phyloP scores from a whole-genome alignment of 2,888 invertebrate genomes.

The Noctua comes region DNA sequence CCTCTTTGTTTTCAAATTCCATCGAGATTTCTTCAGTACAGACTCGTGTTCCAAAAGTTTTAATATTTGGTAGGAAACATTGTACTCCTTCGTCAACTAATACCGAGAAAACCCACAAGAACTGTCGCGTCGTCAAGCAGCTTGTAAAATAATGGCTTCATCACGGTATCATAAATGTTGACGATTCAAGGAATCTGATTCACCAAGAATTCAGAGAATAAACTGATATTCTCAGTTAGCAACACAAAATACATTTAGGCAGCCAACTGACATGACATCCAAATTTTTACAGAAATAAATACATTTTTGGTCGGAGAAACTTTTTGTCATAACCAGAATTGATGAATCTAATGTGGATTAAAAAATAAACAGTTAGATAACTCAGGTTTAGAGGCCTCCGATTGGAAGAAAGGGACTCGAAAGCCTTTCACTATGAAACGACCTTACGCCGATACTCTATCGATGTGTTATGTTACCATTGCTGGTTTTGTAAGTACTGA shows the following conservation, averaged over 20 bases:
- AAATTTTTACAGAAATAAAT: neutral
- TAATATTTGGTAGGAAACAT: neutral
- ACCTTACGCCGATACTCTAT: neutral
- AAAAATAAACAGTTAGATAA: neutral
- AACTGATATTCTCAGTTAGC: neutral
- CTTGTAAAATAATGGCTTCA: neutral
- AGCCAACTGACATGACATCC: neutral
- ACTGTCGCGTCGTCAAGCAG: neutral
- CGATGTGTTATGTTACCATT: neutral
- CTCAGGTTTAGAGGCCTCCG: conserved; percentile 46
- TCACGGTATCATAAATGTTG: neutral
- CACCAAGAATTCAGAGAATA: neutral
- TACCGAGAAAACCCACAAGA: neutral
- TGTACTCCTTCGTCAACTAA: neutral
- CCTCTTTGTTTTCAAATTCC: neutral
- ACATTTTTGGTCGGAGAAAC: neutral
- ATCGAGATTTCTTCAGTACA: neutral
- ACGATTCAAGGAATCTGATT: neutral
- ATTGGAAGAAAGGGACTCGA: conserved; percentile 42
- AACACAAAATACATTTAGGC: neutral
- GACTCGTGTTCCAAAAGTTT: neutral
- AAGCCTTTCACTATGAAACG: conserved; percentile 16
- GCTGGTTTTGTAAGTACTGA: neutral
- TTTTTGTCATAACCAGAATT: neutral
- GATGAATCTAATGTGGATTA: neutral